Base-by-base conservation (phyloP, 2,888 invertebrate genomes). In the Cheilosia impressa region DNA sequence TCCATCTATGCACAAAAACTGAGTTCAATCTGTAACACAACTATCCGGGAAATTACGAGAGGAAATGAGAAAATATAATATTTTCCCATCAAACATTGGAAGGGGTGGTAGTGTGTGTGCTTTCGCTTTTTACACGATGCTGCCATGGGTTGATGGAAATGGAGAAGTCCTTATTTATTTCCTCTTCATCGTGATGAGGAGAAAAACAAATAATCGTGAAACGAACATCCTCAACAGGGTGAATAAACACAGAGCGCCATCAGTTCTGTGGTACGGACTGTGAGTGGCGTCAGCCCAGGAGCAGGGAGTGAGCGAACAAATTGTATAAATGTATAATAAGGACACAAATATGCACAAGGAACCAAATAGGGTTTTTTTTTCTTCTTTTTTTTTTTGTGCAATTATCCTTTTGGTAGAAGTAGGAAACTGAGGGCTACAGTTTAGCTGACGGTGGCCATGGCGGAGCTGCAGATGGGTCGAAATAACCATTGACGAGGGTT, bases 11-110 rank as follows among this genome's bases (percentile, higher is more conserved):
- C 4, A 13, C 31, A 53, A 10, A 9, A 22, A 34, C 4, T 22
- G 22, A 19, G 38, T 58, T 58, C 43, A 60, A 68, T 60, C 57
- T 65, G 31, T 66, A 62, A 55, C 15, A 50, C 47, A 78, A 69
- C 69, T 69, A 77, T 77, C 53, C 53, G 19, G 55, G 55, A 78
- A 71, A 71, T 63, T 71, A 41, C 55, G 19, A 63, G 41, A 55
- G 55, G 78, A 78, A 78, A 78, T 69, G 69, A 55, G 69, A 63
- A 78, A 78, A 78, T 78, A 71, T 57, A 71, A 71, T 71, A 78
- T 78, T 78, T 78, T 63, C 62, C 55, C 69, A 71, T 71, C 55
- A 71, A 69, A 69, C 69, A 63, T 47, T 27, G 10, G 17, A 4
- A 31, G 45, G 27, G 6, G 17, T 4, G 53, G 17, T 19, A 10